Conservation (phyloP, 2,797 vertebrate genomes). For the Smutsia temminckii region DNA sequence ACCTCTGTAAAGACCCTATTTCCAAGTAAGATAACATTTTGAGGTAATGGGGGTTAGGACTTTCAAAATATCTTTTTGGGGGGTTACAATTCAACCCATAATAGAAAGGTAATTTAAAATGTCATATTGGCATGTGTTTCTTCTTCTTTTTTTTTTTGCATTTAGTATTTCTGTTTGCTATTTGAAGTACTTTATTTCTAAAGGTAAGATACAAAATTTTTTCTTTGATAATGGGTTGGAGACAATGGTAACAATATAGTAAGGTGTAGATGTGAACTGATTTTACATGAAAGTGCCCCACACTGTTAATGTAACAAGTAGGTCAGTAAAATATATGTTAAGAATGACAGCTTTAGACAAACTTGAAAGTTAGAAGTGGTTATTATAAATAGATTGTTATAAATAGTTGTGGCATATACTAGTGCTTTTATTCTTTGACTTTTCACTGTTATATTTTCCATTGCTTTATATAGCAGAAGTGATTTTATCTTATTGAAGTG, state of each 20-base stretch:
- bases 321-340: not conserved
- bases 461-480: slow-evolving; percentile 47
- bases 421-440: slow-evolving; percentile 49
- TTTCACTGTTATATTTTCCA: slow-evolving; percentile 23
- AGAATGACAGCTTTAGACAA: slow-evolving; percentile 32
- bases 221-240: slow-evolving; percentile 26
- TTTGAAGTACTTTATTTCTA: slow-evolving; percentile 48
- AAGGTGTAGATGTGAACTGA: not conserved
- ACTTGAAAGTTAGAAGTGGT: not conserved
- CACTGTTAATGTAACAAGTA: not conserved
- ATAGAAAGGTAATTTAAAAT: slow-evolving; percentile 9
- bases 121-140: not conserved
- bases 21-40: not conserved
- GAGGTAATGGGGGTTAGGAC: not conserved
- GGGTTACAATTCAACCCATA: not conserved
- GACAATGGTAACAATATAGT: not conserved
- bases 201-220: not conserved
- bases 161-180: not conserved
- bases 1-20: not conserved
- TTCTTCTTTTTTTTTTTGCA: not conserved
- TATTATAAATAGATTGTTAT: not conserved
- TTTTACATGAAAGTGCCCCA: slow-evolving; percentile 26
- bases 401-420: slow-evolving; percentile 23
- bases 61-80: not conserved
- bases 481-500: slow-evolving; percentile 77